Conservation (phyloP, 2,888 invertebrate genomes). For the Fragum whitleyi region DNA sequence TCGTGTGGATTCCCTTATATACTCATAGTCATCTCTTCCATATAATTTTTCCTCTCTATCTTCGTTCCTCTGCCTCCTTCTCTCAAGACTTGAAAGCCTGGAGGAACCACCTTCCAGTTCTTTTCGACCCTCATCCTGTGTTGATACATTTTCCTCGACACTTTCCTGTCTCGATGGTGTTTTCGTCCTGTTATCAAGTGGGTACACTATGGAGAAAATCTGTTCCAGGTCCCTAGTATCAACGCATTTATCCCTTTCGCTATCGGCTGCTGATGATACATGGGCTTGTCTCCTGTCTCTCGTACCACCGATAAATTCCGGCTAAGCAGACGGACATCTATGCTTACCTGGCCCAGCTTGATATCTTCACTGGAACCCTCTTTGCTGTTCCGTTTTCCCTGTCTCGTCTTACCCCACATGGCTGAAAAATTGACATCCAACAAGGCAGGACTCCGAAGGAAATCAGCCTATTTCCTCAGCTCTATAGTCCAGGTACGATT, state of each 20-base stretch:
- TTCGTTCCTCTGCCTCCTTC: background rate
- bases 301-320: background rate
- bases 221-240: background rate
- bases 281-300: constrained; percentile 1
- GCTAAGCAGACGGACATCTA: background rate
- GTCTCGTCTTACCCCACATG: background rate
- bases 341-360: background rate
- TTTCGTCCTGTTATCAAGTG: background rate
- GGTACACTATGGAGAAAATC: background rate
- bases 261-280: background rate
- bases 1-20: background rate
- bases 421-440: background rate
- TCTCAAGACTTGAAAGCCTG: background rate
- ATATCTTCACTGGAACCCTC: background rate
- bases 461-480: background rate
- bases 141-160: background rate
- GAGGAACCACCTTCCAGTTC: background rate
- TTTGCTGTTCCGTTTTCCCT: background rate
- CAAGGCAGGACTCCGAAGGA: background rate
- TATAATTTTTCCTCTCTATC: background rate
- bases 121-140: background rate
- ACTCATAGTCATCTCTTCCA: background rate
- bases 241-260: background rate
- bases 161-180: background rate
- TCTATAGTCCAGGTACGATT: background rate